These are phyloP conservation scores for Andrena bicolor DNA, from an alignment of 2,888 invertebrate genomes.

Conservation along the genomic window DNA sequence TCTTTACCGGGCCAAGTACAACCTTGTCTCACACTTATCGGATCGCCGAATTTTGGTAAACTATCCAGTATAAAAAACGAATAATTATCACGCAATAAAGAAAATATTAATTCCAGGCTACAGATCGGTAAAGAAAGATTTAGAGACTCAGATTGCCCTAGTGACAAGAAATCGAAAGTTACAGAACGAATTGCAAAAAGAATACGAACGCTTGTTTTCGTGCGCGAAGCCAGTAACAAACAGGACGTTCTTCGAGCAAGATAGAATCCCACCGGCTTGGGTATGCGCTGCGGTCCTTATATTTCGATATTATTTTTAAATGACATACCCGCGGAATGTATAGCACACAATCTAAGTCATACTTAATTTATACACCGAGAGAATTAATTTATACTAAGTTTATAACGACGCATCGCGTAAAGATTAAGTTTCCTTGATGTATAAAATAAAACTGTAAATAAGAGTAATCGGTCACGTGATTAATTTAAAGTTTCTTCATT, in stretches of 20 bases:
- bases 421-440: not conserved
- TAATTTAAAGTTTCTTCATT: constrained; percentile 30
- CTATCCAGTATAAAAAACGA: not conserved
- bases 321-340: constrained; percentile 11
- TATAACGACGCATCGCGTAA: not conserved
- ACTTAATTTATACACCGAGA: not conserved
- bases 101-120: constrained; percentile 84
- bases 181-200: constrained; percentile 89
- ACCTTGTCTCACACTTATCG: constrained; percentile 94
- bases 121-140: constrained; percentile 95
- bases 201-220: constrained; percentile 91
- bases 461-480: constrained; percentile 10
- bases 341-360: constrained; percentile 17
- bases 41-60: constrained; percentile 97
- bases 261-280: constrained; percentile 81
- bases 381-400: constrained; percentile 24
- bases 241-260: constrained; percentile 76
- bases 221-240: constrained; percentile 88
- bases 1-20: constrained; percentile 89
- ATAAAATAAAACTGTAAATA: constrained; percentile 34
- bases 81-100: not conserved
- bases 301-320: constrained; percentile 81
- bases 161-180: constrained; percentile 91
- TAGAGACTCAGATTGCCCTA: constrained; percentile 97
- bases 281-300: constrained; percentile 79